Percentiles rank a stretch among this genome's conserved stretches.
Evolutionary conservation across 2,797 vertebrate genomes (phyloP).

Genomic region (Lepilemur ruficaudatus): DNA sequence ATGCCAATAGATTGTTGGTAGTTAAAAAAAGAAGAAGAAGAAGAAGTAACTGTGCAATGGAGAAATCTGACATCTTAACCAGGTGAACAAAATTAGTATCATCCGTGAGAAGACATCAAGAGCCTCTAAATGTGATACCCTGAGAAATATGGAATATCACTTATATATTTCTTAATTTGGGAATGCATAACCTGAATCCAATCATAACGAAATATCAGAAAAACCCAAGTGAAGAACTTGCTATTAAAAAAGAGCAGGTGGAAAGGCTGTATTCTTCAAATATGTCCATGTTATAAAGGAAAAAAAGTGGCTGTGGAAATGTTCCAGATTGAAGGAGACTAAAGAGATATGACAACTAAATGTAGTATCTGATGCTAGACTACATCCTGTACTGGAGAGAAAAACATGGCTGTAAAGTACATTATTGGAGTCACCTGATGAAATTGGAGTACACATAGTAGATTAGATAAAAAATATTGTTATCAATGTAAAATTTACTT

Average conservation of each 20-base stretch:
- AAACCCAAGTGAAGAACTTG: background rate
- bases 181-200: background rate
- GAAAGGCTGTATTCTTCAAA: background rate
- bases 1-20: background rate
- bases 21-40: background rate
- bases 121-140: background rate
- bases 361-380: background rate
- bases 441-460: background rate
- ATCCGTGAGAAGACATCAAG: background rate
- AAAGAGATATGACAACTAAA: background rate
- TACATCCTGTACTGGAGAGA: background rate
- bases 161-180: background rate
- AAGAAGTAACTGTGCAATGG: background rate
- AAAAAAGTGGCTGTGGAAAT: background rate
- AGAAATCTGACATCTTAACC: background rate
- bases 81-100: background rate
- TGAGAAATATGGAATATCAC: background rate
- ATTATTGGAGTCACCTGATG: background rate
- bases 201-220: background rate
- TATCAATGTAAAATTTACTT: background rate
- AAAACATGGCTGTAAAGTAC: background rate
- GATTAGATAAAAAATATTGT: background rate
- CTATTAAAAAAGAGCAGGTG: background rate
- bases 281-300: background rate
- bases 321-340: background rate